phyloP scores from a whole-genome alignment of 2,888 invertebrate species.

The Apeira syringaria region DNA sequence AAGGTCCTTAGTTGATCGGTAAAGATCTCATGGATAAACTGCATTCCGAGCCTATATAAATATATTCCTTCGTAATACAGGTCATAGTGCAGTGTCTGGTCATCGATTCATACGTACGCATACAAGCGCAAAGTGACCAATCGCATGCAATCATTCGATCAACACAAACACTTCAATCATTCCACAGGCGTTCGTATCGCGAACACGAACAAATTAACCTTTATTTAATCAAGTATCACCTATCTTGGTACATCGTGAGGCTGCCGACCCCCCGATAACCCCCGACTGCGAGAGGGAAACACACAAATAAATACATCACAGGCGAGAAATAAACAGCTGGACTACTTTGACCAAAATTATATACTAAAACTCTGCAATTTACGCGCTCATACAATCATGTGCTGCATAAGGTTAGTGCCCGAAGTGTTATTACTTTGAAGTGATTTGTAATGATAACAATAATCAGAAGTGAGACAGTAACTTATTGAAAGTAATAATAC shows the following conservation, averaged over 20 bases:
- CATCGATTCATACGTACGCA: no score
- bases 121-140: constrained; percentile 19
- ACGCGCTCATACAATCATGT: neutral
- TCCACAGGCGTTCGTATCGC: constrained; percentile 26
- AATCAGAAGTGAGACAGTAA: no score
- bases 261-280: constrained; percentile 37
- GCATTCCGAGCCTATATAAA: no score
- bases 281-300: constrained; percentile 10
- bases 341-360: constrained; percentile 1
- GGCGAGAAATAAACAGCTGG: constrained; percentile 5
- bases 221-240: constrained; percentile 45
- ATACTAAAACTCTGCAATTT: neutral
- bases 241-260: constrained; percentile 33
- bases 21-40: no score
- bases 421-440: no score
- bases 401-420: no score
- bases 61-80: no score
- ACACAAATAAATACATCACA: constrained; percentile 1
- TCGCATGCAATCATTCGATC: constrained; percentile 20
- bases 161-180: constrained; percentile 27
- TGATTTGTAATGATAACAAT: no score
- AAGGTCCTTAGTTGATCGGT: no score
- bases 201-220: constrained; percentile 48
- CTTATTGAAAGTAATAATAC: no score
- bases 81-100: no score